phyloP scores from a whole-genome alignment of 2,888 invertebrate species.

The Alsophila aescularia region DNA sequence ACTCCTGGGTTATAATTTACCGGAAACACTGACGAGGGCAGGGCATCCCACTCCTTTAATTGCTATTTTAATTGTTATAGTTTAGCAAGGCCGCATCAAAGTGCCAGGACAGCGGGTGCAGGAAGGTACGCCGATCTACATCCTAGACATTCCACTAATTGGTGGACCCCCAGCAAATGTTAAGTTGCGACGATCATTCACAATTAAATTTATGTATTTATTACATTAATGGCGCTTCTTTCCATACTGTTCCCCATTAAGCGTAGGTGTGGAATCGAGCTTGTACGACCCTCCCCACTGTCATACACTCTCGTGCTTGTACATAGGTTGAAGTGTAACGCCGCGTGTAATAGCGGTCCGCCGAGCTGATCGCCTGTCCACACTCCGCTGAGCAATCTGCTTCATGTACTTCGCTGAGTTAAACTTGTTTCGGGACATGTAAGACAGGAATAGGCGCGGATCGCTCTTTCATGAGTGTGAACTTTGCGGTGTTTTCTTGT shows the following conservation, averaged over 20 bases:
- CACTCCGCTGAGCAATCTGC: constrained; percentile 31
- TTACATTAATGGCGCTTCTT: no score
- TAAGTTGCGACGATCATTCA: no score
- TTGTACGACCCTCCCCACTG: background rate
- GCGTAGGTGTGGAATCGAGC: background rate
- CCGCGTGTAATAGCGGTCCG: constrained; percentile 29
- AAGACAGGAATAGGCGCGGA: constrained; percentile 1
- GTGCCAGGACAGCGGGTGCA: no score
- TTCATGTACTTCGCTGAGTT: constrained; percentile 5
- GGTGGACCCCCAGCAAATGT: no score
- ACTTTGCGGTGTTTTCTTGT: background rate
- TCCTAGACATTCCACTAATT: no score
- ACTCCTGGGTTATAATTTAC: no score
- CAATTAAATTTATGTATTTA: no score
- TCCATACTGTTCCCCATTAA: background rate
- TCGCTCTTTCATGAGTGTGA: background rate
- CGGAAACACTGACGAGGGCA: no score
- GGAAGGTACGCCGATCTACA: no score
- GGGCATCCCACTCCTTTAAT: no score
- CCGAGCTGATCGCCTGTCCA: constrained; percentile 26
- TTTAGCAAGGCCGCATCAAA: no score
- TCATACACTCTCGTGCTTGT: background rate
- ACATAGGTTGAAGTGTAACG: constrained; percentile 21
- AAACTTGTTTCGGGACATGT: background rate
- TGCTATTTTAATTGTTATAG: no score